These are phyloP conservation scores for Pedionomus torquatus DNA, from an alignment of 2,113 vertebrate genomes.

Conservation along the genomic window DNA sequence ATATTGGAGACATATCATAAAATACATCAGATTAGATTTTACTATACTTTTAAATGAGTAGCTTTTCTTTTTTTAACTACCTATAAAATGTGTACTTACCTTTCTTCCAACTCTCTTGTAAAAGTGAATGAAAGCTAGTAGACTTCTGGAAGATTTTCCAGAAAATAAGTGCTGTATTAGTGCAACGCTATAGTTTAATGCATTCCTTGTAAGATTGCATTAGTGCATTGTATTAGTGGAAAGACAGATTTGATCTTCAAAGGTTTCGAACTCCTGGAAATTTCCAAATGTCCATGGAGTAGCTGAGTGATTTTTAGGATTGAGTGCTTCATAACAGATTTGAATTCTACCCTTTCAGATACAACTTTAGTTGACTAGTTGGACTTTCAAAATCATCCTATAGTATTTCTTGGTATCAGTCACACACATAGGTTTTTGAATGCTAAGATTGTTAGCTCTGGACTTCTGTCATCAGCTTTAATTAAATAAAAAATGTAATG, in stretches of 20 bases:
- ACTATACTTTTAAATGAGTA: not conserved
- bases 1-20: not conserved
- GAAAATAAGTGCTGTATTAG: not conserved
- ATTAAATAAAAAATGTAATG: not conserved
- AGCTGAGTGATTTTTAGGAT: not conserved
- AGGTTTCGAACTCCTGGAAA: not conserved
- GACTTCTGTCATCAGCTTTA: not conserved
- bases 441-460: not conserved
- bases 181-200: not conserved
- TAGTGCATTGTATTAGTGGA: not conserved
- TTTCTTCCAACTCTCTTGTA: not conserved
- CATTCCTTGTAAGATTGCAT: not conserved
- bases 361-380: not conserved
- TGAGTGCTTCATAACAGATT: not conserved
- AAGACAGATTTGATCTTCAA: not conserved
- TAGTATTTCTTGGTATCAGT: not conserved
- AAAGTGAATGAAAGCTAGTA: not conserved
- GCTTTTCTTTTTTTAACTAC: not conserved
- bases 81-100: not conserved
- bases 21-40: not conserved
- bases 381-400: not conserved
- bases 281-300: not conserved
- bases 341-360: not conserved
- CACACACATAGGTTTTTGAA: not conserved
- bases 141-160: not conserved